These are phyloP conservation scores for Dipus sagitta DNA, from an alignment of 2,797 vertebrate genomes.

Conservation along the genomic window DNA sequence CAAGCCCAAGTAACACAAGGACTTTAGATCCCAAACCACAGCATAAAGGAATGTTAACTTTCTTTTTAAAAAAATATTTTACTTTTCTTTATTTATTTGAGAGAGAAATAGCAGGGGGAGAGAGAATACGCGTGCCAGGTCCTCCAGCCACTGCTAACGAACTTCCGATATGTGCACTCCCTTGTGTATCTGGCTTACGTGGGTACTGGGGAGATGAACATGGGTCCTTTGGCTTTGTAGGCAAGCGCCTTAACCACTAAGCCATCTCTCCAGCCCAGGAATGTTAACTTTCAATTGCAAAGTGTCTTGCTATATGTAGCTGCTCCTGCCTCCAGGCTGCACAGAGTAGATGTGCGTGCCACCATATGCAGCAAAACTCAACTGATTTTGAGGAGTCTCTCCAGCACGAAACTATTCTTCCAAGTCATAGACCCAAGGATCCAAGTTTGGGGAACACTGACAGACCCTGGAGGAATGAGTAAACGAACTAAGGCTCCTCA, in stretches of 20 bases:
- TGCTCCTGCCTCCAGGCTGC: not conserved
- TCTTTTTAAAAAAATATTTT: no score
- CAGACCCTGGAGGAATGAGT: not conserved
- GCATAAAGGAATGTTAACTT: not conserved
- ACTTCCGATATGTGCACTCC: no score
- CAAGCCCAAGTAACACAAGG: not conserved
- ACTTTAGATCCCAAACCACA: not conserved
- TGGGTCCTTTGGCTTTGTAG: no score
- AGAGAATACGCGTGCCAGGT: no score
- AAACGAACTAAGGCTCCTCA: not conserved
- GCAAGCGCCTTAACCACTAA: no score
- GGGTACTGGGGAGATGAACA: no score
- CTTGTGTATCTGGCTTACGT: no score
- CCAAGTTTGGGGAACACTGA: not conserved
- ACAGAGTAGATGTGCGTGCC: not conserved
- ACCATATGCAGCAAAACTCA: not conserved
- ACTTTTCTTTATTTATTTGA: no score
- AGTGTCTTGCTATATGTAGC: not conserved
- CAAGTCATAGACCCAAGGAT: not conserved
- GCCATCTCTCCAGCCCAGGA: not conserved
- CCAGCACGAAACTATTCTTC: not conserved
- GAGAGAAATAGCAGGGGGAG: no score
- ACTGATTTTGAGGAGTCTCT: conserved; percentile 4
- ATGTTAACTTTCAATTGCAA: not conserved
- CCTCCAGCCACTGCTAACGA: no score